phyloP scores from a whole-genome alignment of 2,113 vertebrate genomes.

The Neomonachus schauinslandi region DNA sequence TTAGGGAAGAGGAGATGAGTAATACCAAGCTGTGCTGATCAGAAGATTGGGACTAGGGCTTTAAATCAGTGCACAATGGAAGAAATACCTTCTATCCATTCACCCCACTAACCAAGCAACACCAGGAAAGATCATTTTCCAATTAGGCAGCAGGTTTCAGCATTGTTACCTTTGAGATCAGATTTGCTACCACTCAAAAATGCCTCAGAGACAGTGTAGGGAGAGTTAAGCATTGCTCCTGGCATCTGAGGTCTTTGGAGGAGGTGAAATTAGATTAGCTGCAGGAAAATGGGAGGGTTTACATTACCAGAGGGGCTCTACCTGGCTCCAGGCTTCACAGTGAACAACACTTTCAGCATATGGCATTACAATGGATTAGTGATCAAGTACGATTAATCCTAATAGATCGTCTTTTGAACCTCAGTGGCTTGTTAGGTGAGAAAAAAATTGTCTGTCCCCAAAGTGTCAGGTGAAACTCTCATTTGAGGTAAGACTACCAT shows the following conservation, averaged over 20 bases:
- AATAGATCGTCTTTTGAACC: conserved; percentile 87
- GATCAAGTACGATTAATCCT: conserved; percentile 89
- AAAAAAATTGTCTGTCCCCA: conserved; percentile 82
- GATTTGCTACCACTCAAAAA: conserved; percentile 87
- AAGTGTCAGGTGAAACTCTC: conserved; percentile 88
- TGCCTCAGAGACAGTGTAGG: conserved; percentile 84
- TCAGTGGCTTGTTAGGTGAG: conserved; percentile 85
- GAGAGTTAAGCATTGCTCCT: conserved; percentile 85
- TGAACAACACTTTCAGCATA: conserved; percentile 86
- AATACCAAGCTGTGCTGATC: conserved; percentile 38
- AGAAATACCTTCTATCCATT: conserved; percentile 74
- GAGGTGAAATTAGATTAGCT: conserved; percentile 86
- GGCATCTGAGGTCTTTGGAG: conserved; percentile 84
- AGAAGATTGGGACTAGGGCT: conserved; percentile 46
- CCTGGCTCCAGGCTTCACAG: conserved; percentile 86
- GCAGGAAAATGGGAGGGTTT: conserved; percentile 82
- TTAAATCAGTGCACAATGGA: conserved; percentile 66
- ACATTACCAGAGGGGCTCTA: conserved; percentile 85
- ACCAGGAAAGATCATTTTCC: conserved; percentile 84
- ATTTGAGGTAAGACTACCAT: conserved; percentile 87
- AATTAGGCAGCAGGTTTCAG: conserved; percentile 86
- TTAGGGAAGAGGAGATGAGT: conserved; percentile 69
- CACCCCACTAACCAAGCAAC: conserved; percentile 75
- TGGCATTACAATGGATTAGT: conserved; percentile 87
- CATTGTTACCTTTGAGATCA: conserved; percentile 86